Evolutionary conservation across 1,140 invertebrate species (phyloP).

Genomic region (Kradibia gibbosae): DNA sequence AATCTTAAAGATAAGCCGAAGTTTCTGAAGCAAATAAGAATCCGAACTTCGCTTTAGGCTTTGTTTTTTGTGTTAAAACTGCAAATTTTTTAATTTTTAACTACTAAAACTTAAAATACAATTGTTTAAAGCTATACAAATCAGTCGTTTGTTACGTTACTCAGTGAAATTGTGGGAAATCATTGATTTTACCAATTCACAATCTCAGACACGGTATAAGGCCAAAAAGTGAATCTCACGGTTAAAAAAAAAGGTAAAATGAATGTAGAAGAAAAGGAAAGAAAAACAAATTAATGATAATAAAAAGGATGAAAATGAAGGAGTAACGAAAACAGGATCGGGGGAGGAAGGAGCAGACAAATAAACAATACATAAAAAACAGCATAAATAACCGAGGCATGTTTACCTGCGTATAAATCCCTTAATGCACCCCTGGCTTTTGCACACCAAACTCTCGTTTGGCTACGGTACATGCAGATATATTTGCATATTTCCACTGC

Average conservation of each 20-base stretch:
- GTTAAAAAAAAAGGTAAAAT: slow-evolving; percentile 2
- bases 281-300: no score
- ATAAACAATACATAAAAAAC: slow-evolving; percentile 36
- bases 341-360: neutral
- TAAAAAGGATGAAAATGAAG: no score
- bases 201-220: neutral
- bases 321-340: no score
- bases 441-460: neutral
- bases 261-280: neutral
- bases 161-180: neutral
- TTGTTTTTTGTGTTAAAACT: no score
- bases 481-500: slow-evolving; percentile 50
- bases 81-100: no score
- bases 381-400: slow-evolving; percentile 45
- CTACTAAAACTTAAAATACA: no score
- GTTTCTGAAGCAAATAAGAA: no score
- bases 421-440: slow-evolving; percentile 46
- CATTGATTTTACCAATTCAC: slow-evolving; percentile 13
- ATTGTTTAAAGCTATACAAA: no score
- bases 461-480: slow-evolving; percentile 8
- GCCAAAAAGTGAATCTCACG: slow-evolving; percentile 27
- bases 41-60: no score
- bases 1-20: no score
- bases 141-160: no score
- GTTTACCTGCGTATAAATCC: slow-evolving; percentile 50